Evolutionary conservation across 2,888 invertebrate species (phyloP).

Genomic region (Tuta absoluta): DNA sequence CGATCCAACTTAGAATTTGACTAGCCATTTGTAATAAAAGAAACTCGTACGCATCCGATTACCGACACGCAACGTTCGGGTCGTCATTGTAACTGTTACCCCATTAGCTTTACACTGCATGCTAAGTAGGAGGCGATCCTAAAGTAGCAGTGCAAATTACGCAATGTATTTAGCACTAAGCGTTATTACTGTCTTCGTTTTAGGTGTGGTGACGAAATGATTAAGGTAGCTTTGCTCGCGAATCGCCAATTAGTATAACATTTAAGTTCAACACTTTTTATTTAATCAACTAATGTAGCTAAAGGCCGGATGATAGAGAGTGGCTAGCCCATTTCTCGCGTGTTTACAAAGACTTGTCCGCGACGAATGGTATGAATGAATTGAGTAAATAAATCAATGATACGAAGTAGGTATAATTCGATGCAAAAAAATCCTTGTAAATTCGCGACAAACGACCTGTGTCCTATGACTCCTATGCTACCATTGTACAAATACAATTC

Average conservation of each 20-base stretch:
- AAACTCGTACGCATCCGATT: slow-evolving; percentile 21
- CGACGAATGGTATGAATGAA: too few species aligned
- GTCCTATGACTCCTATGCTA: too few species aligned
- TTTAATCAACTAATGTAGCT: too few species aligned
- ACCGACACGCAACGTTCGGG: neutral
- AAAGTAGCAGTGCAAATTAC: slow-evolving; percentile 45
- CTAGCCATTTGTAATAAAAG: slow-evolving; percentile 22
- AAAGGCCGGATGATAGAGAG: too few species aligned
- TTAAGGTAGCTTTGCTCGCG: neutral
- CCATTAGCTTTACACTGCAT: slow-evolving; percentile 54
- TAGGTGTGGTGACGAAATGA: slow-evolving; percentile 34
- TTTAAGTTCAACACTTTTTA: too few species aligned
- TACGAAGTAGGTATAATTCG: too few species aligned
- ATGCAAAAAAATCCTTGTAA: too few species aligned
- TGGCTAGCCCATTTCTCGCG: too few species aligned
- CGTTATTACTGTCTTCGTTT: slow-evolving; percentile 38
- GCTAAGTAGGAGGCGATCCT: slow-evolving; percentile 55
- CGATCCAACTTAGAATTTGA: neutral
- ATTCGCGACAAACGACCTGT: too few species aligned
- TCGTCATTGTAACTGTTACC: slow-evolving; percentile 43
- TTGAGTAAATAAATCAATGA: too few species aligned
- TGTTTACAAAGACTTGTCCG: too few species aligned
- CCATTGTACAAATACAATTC: too few species aligned
- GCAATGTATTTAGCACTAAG: slow-evolving; percentile 46
- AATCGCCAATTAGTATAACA: neutral